phyloP scores from a whole-genome alignment of 2,113 vertebrate genomes.

The Daphoenositta chrysoptera region DNA sequence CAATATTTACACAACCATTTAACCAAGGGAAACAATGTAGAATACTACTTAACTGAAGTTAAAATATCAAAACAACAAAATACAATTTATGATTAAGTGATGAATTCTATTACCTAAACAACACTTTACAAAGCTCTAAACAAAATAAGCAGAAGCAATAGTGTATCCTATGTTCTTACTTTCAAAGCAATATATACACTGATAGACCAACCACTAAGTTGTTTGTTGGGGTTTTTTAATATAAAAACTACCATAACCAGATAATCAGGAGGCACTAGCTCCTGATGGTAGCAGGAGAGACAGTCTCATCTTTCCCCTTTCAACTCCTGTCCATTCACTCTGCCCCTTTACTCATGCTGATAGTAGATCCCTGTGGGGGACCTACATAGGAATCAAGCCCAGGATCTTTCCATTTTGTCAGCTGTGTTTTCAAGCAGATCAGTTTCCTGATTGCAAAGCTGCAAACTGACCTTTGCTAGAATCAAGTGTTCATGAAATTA shows the following conservation, averaged over 20 bases:
- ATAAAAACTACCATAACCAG: not conserved
- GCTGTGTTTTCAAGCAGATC: not conserved
- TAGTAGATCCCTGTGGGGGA: not conserved
- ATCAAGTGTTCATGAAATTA: not conserved
- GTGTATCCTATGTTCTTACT: not conserved
- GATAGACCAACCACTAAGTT: not conserved
- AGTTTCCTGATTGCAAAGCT: not conserved
- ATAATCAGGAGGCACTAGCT: not conserved
- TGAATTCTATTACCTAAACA: not conserved
- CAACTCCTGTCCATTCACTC: not conserved
- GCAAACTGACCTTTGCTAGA: not conserved
- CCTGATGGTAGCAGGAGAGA: not conserved
- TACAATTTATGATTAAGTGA: not conserved
- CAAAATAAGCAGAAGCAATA: not conserved
- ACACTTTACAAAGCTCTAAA: not conserved
- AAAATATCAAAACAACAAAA: not conserved
- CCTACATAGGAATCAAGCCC: not conserved
- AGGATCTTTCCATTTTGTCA: not conserved
- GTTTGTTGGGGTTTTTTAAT: not conserved
- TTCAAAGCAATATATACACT: not conserved
- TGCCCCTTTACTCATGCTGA: not conserved
- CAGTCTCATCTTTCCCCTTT: not conserved
- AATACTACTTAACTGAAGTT: not conserved
- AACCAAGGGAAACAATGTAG: not conserved
- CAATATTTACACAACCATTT: not conserved